Base-by-base conservation (phyloP, 1,140 invertebrate genomes). In the Scaptomyza pallida region DNA sequence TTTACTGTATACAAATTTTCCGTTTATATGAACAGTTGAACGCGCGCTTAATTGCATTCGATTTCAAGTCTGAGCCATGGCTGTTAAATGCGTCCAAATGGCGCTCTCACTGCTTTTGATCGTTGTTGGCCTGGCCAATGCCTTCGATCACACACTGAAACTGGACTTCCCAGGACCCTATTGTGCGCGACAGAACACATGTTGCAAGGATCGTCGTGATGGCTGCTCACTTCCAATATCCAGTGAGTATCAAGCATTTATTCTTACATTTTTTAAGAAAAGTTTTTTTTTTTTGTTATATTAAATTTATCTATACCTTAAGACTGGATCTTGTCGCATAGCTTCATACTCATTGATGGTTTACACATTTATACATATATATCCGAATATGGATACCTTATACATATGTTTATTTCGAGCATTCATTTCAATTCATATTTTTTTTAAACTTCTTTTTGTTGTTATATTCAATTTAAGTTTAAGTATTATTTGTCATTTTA, bases 141-240 rank as follows among this genome's bases (percentile, higher is more conserved):
- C 62, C 48, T 81, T 69, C 10, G 89, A 91, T 76, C 68, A 79
- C 68, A 86, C 88, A 45, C 52, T 91, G 2, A 71, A 62, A 16
- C 26, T 59, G 26, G 90, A 91, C 33, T 91, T 62, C 40, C 89
- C 89, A 16, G 90, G 90, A 64, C 89, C 90, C 0, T 91, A 91
- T 54, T 91, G 90, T 70, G 78, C 40, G 12, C 40, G 74, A 9
- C 75, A 77, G 5, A 83, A 91, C 2, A 81, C 83, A 12, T 97
- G 96, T 79, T 97, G 96, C 85, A 75, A 90, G 1, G 94, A 94
- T 10, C 92, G 96, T 35, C 91, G 94, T 70, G 96, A 97, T 88
- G 92, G 94, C 5, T 97, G 96, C 89, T 94, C 95, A 1, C 92
- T 94, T 16, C 96, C 96, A 8, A 96, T 97, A 69, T 73, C 93